phyloP scores from a whole-genome alignment of 2,888 invertebrate species.

The Hirtodrosophila cameraria region DNA sequence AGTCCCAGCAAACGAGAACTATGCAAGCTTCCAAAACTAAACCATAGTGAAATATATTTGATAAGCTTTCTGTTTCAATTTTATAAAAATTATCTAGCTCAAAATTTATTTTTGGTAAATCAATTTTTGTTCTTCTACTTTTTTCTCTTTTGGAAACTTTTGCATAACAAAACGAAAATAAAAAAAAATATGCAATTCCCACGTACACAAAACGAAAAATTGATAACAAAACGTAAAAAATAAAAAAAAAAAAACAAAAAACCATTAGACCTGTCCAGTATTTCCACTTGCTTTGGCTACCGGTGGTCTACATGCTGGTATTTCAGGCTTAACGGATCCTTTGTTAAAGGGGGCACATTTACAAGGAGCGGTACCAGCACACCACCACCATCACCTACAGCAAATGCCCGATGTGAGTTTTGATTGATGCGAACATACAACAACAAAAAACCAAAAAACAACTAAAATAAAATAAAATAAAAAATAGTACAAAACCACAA shows the following conservation, averaged over 20 bases:
- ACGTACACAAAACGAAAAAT: slow-evolving; percentile 33
- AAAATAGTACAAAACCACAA: slow-evolving; percentile 8
- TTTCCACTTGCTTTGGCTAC: slow-evolving; percentile 85
- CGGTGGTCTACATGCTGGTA: slow-evolving; percentile 85
- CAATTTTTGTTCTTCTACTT: slow-evolving; percentile 73
- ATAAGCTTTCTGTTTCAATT: slow-evolving; percentile 56
- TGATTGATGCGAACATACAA: slow-evolving; percentile 60
- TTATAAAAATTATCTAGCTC: slow-evolving; percentile 51
- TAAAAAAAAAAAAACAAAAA: slow-evolving; percentile 18
- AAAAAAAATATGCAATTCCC: slow-evolving; percentile 17
- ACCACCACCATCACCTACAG: slow-evolving; percentile 85
- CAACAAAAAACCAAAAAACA: slow-evolving; percentile 18
- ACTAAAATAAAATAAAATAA: slow-evolving; percentile 19
- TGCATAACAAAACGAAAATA: slow-evolving; percentile 25
- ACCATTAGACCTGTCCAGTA: slow-evolving; percentile 84
- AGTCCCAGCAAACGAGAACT: slow-evolving; percentile 41
- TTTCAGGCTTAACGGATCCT: slow-evolving; percentile 85
- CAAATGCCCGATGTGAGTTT: slow-evolving; percentile 85
- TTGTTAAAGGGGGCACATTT: slow-evolving; percentile 85
- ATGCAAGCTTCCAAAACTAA: slow-evolving; percentile 30
- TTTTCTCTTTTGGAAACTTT: slow-evolving; percentile 61
- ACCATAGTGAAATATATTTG: slow-evolving; percentile 46
- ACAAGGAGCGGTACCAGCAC: slow-evolving; percentile 84
- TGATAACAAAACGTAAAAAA: not conserved
- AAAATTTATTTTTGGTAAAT: slow-evolving; percentile 68